phyloP scores from a whole-genome alignment of 2,113 vertebrate genomes.

The Clarias magur region DNA sequence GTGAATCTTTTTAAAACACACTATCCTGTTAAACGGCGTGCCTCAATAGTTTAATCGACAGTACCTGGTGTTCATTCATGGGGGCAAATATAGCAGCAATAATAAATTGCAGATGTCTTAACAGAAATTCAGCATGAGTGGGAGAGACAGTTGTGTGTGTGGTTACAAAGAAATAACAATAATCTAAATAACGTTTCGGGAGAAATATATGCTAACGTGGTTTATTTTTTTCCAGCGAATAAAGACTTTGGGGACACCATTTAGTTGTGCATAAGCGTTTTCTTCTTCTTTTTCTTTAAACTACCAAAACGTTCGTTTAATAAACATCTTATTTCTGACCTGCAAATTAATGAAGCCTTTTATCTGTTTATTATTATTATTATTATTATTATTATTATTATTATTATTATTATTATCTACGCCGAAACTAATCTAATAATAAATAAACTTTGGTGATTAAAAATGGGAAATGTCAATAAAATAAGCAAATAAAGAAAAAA shows the following conservation, averaged over 20 bases:
- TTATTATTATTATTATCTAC: background rate
- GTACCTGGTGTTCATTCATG: too few species aligned
- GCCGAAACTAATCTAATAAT: background rate
- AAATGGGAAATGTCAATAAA: background rate
- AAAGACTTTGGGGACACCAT: too few species aligned
- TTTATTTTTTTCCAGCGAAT: too few species aligned
- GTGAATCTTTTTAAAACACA: background rate
- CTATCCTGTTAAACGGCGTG: background rate
- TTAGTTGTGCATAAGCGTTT: too few species aligned
- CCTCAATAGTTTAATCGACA: background rate
- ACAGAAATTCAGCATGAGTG: too few species aligned
- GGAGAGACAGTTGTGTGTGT: too few species aligned
- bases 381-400: too few species aligned
- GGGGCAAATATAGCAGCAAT: too few species aligned
- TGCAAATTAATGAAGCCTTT: background rate
- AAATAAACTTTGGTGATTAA: background rate
- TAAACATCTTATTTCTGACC: background rate
- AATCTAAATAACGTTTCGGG: too few species aligned
- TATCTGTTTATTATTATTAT: background rate
- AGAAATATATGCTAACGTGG: too few species aligned
- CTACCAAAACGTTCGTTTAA: background rate
- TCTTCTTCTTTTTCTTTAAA: background rate
- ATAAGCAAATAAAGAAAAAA: background rate
- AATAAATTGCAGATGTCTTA: too few species aligned
- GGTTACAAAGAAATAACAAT: too few species aligned